Evolutionary conservation across 2,113 vertebrate genomes (phyloP).

Genomic region (Eleginops maclovinus): DNA sequence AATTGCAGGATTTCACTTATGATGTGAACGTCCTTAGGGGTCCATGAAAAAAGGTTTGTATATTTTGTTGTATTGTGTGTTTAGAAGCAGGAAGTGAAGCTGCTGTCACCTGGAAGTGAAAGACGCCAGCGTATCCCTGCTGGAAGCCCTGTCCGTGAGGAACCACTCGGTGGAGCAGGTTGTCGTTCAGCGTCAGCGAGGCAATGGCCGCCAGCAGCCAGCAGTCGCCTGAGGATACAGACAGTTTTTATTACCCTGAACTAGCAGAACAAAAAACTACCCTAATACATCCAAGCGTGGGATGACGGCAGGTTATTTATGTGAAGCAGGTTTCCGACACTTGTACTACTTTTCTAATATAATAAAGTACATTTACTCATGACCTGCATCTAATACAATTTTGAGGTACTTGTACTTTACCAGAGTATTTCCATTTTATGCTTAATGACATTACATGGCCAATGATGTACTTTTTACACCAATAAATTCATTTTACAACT

Average conservation of each 20-base stretch:
- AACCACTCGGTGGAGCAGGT: constrained; percentile 89
- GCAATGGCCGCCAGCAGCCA: constrained; percentile 85
- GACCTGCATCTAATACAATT: too few relatives aligned
- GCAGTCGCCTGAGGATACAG: constrained; percentile 80
- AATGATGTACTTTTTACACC: too few relatives aligned
- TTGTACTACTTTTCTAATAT: too few relatives aligned
- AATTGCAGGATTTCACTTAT: not conserved
- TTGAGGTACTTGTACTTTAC: too few relatives aligned
- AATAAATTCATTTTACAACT: too few relatives aligned
- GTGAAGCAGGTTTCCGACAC: not conserved
- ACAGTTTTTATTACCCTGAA: not conserved
- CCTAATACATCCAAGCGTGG: not conserved
- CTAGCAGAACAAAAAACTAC: not conserved
- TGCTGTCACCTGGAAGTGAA: constrained; percentile 87
- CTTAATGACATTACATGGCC: too few relatives aligned
- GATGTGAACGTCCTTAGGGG: not conserved
- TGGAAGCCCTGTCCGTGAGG: constrained; percentile 90
- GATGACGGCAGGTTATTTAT: not conserved
- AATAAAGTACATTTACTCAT: too few relatives aligned
- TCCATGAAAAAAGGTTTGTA: not conserved
- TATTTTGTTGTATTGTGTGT: not conserved
- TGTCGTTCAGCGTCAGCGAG: constrained; percentile 82
- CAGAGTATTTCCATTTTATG: too few relatives aligned
- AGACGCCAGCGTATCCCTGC: constrained; percentile 91
- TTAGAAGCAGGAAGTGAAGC: not conserved